Conservation (phyloP, 2,113 vertebrate species). For the Sander lucioperca region DNA sequence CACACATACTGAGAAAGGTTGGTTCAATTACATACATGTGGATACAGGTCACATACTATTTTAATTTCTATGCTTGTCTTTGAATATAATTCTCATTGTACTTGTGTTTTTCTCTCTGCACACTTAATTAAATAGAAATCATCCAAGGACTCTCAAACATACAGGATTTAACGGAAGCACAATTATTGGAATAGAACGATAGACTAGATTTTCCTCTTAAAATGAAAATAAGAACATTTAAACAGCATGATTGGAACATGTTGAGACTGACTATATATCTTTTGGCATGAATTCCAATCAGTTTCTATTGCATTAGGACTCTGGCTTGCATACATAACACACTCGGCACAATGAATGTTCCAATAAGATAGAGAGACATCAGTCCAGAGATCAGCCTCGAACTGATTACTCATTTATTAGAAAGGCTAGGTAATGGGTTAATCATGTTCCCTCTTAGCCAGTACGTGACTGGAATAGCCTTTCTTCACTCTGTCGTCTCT, state of each 20-base stretch:
- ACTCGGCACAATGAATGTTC: constrained; percentile 43
- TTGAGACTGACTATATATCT: constrained; percentile 18
- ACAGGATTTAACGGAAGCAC: not conserved
- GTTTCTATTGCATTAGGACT: constrained; percentile 35
- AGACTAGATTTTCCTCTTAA: not conserved
- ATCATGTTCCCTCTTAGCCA: constrained; percentile 69
- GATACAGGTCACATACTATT: not conserved
- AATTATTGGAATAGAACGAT: constrained; percentile 4
- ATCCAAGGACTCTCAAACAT: not conserved
- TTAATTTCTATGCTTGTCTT: not conserved
- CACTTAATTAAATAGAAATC: constrained; percentile 1
- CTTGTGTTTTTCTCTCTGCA: not conserved
- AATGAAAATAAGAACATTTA: constrained; percentile 29
- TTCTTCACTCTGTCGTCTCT: constrained; percentile 36
- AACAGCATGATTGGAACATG: constrained; percentile 8
- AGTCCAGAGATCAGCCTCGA: constrained; percentile 64
- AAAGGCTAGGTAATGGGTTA: constrained; percentile 76
- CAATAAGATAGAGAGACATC: constrained; percentile 55
- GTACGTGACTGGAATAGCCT: constrained; percentile 68
- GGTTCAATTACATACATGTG: not conserved
- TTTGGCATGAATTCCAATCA: constrained; percentile 34
- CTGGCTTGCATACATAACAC: constrained; percentile 35
- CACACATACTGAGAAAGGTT: not conserved
- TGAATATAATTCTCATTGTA: not conserved
- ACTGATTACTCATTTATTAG: constrained; percentile 76